Conservation (phyloP, 64 coral and sea anemone species). For the Dendrophyllia cribrosa region DNA sequence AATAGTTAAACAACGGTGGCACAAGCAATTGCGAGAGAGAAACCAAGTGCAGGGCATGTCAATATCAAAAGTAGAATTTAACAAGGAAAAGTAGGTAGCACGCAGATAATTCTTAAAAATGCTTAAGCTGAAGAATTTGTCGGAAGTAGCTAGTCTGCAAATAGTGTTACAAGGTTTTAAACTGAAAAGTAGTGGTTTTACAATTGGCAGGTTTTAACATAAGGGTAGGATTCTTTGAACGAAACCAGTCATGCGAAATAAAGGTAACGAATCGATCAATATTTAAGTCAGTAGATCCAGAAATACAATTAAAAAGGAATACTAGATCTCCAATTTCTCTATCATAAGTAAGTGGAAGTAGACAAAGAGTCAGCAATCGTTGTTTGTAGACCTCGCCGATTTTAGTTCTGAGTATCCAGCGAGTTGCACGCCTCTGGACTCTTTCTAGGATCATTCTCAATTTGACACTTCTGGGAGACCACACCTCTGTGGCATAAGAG, state of each 20-base stretch:
- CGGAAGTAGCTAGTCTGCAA: not conserved
- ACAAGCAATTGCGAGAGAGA: not conserved
- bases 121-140: not conserved
- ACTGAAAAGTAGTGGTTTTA: conserved; percentile 45
- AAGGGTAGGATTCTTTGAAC: conserved; percentile 5
- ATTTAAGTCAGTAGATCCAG: conserved; percentile 28
- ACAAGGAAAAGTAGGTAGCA: conserved; percentile 8
- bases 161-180: conserved; percentile 44
- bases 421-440: not conserved
- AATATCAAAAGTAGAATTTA: not conserved
- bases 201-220: conserved; percentile 5
- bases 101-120: conserved; percentile 2
- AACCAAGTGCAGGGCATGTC: conserved; percentile 32
- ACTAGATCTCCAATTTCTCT: conserved; percentile 24
- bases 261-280: conserved; percentile 33
- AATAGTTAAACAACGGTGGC: not conserved
- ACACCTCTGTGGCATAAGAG: conserved; percentile 22
- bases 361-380: not conserved
- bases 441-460: not conserved
- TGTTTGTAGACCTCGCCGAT: conserved; percentile 6
- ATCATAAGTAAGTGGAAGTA: conserved; percentile 45
- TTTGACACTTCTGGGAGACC: not conserved
- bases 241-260: not conserved
- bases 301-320: conserved; percentile 36
- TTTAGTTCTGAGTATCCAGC: not conserved